Percentiles rank a stretch among this genome's conserved stretches.
Conservation (phyloP, 2,888 invertebrate species). For the Agrochola lota region DNA sequence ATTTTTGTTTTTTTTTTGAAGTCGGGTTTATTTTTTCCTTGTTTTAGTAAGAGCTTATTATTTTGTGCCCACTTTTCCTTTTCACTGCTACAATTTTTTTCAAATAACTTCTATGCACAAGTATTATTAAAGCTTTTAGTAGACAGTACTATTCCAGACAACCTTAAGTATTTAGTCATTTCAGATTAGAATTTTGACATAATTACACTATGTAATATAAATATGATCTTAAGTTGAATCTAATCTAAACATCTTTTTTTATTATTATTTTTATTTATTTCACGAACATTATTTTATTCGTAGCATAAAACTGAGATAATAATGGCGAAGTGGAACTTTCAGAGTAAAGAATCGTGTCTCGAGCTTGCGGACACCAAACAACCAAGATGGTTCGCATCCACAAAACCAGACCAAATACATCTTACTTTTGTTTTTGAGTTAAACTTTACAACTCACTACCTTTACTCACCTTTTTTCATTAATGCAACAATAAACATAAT, state of each 20-base stretch:
- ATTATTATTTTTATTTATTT: too few relatives aligned
- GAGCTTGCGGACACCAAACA: constrained; percentile 7
- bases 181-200: too few relatives aligned
- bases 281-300: too few relatives aligned
- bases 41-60: not conserved
- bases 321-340: not conserved
- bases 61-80: not conserved
- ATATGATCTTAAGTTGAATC: too few relatives aligned
- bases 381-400: not conserved
- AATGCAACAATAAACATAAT: constrained; percentile 3
- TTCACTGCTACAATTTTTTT: too few relatives aligned
- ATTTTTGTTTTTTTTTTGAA: too few relatives aligned
- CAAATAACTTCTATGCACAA: too few relatives aligned
- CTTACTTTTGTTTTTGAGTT: not conserved
- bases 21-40: not conserved
- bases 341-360: constrained; percentile 16
- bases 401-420: constrained; percentile 4
- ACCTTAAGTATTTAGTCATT: too few relatives aligned
- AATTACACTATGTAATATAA: too few relatives aligned
- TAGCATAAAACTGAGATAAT: not conserved
- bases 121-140: not conserved
- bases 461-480: not conserved
- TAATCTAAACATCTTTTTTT: not conserved
- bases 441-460: constrained; percentile 1
- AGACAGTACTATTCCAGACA: not conserved